Conservation (phyloP, 1,140 invertebrate genomes). For the Drosophila lacteicornis region DNA sequence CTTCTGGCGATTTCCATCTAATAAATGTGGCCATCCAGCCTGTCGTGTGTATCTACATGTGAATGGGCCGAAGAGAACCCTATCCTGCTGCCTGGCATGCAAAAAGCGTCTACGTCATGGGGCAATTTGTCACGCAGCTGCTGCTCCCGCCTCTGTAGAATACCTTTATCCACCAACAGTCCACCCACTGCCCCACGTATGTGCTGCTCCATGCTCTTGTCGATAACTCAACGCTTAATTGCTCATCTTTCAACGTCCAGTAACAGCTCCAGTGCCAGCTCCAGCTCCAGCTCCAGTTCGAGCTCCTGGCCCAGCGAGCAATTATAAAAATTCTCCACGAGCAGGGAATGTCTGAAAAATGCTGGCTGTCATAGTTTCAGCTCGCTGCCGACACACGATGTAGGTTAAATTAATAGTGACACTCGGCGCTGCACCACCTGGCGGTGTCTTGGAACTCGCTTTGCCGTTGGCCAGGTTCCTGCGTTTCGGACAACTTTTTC, state of each 20-base stretch:
- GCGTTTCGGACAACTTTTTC: constrained; percentile 45
- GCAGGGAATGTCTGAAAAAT: constrained; percentile 50
- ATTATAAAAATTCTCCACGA: constrained; percentile 59
- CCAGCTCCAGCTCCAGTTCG: neutral
- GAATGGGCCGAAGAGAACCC: constrained; percentile 16
- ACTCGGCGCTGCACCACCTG: constrained; percentile 65
- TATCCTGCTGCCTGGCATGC: constrained; percentile 35
- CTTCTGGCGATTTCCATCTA: constrained; percentile 59
- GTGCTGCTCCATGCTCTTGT: constrained; percentile 46
- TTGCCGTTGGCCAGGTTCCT: constrained; percentile 20
- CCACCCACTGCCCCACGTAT: neutral
- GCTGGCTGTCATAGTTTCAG: constrained; percentile 60
- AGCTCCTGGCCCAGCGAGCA: constrained; percentile 27
- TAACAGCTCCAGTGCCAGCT: constrained; percentile 2
- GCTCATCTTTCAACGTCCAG: constrained; percentile 79
- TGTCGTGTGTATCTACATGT: constrained; percentile 13
- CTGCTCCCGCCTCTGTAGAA: constrained; percentile 32
- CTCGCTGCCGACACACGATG: constrained; percentile 57
- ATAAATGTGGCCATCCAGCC: constrained; percentile 60
- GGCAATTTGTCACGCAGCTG: constrained; percentile 72
- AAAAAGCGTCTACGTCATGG: constrained; percentile 62
- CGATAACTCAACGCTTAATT: constrained; percentile 81
- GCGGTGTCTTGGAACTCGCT: constrained; percentile 44
- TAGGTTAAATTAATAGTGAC: constrained; percentile 81
- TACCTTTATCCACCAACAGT: neutral